These are phyloP conservation scores for Drosophila oshimai DNA, from an alignment of 1,140 invertebrate species.

Conservation along the genomic window DNA sequence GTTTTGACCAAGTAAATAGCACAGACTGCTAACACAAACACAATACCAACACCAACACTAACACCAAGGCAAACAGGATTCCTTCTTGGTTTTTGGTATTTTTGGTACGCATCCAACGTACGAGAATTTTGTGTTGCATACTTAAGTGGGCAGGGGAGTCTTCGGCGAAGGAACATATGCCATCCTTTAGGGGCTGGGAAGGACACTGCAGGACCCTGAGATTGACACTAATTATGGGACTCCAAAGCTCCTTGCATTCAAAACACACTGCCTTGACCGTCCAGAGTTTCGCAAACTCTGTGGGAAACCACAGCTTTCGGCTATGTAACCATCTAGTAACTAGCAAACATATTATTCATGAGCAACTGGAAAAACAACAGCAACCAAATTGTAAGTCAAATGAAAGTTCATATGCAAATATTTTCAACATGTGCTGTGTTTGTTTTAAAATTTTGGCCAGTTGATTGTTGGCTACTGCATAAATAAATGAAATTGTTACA, in stretches of 20 bases:
- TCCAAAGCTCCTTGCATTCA: not conserved
- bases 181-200: not conserved
- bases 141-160: constrained; percentile 60
- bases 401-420: constrained; percentile 74
- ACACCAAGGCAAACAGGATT: constrained; percentile 27
- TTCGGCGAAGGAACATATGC: constrained; percentile 28
- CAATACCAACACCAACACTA: constrained; percentile 2
- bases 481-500: constrained; percentile 30
- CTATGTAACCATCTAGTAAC: constrained; percentile 13
- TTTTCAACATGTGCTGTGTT: constrained; percentile 65
- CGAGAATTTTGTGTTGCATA: constrained; percentile 71
- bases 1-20: constrained; percentile 77
- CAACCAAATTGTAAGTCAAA: constrained; percentile 37
- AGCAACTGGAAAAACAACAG: constrained; percentile 35
- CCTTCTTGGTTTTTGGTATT: constrained; percentile 40
- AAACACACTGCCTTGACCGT: not conserved
- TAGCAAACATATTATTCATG: constrained; percentile 46
- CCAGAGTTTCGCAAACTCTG: not conserved
- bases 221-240: constrained; percentile 51
- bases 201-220: not conserved
- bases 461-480: constrained; percentile 54
- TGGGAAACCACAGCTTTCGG: not conserved
- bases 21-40: constrained; percentile 31
- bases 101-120: constrained; percentile 66
- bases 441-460: constrained; percentile 62